Percentiles rank a stretch among this genome's conserved stretches.
These are phyloP conservation scores for Melitaea cinxia DNA, from an alignment of 1,140 invertebrate species.

Conservation along the genomic window DNA sequence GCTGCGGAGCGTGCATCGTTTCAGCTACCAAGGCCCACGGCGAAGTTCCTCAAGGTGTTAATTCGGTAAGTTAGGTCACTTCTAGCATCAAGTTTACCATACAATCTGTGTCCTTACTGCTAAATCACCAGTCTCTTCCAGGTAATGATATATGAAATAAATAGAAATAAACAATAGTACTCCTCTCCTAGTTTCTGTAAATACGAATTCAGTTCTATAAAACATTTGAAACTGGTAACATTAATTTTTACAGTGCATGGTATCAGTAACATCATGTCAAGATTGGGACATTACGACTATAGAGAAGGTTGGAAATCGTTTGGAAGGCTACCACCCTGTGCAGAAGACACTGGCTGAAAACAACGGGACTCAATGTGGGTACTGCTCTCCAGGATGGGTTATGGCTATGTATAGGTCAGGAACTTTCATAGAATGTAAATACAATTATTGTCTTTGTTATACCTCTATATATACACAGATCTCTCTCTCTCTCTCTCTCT, in stretches of 20 bases:
- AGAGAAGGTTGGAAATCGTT: slow-evolving; percentile 88
- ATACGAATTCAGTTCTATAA: neutral
- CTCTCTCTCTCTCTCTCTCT: no score
- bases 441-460: no score
- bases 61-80: slow-evolving; percentile 38
- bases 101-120: no score
- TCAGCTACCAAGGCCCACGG: slow-evolving; percentile 55
- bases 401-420: slow-evolving; percentile 91
- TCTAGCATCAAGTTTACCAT: neutral
- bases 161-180: no score
- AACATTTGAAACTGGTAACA: neutral
- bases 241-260: slow-evolving; percentile 40
- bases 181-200: neutral
- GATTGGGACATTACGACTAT: slow-evolving; percentile 90
- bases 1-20: slow-evolving; percentile 90
- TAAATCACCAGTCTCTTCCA: no score
- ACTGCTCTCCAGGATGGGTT: slow-evolving; percentile 91
- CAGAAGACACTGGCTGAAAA: slow-evolving; percentile 86
- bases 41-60: slow-evolving; percentile 29
- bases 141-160: no score
- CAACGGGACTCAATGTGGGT: slow-evolving; percentile 92
- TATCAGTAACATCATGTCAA: slow-evolving; percentile 85
- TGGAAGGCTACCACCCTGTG: slow-evolving; percentile 87
- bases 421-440: neutral
- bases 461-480: no score